Evolutionary conservation across 2,888 invertebrate genomes (phyloP), one percentile per base, ranked within the genome.

Genomic region (Protodeltote pygarga): DNA sequence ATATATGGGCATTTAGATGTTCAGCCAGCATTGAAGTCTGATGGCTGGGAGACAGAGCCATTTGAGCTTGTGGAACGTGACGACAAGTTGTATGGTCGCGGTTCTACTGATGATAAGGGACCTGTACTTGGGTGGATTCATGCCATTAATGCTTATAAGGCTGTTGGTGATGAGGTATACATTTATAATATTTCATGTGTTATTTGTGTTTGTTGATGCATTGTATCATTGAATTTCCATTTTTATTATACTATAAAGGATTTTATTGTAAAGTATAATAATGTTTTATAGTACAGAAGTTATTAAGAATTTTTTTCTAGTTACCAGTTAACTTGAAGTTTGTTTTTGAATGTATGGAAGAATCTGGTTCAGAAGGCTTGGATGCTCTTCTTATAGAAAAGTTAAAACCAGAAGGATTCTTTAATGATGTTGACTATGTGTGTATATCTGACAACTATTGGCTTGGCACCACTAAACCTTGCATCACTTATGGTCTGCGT

Each of bases 371-470:
- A 49, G 96, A 97, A 79, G 99, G 99, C n/a, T 92, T 99, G 14
- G 98, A 98, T 81, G 96, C 96, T 0, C 89, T 98, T 5, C 92
- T 99, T 0, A 89, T 89, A 41, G 81, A 89, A 20, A 67, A 89
- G 35, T 62, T 92, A 21, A 90, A 92, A 51, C 92, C 92, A 14
- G 95, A 96, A 65, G 94, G 94, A 15, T 98, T 98, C 85, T 93
- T 99, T 20, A 93, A 94, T 39, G 94, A 94, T 77, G 95, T 98
- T 0, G 98, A 99, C 85, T 99, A 95, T 89, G 97, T 98, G 9
- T 99, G 99, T 83, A 99, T 99, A 78, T 98, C 98, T 13, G 99
- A 99, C 84, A 99, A 99, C 89, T 99, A 99, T 83, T 99, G 99
- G 99, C 89, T 99, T 48, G 99, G 99, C 1, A 98, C 96, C 53